phyloP scores from a whole-genome alignment of 2,888 invertebrate species.

The Pseudococcus viburni region DNA sequence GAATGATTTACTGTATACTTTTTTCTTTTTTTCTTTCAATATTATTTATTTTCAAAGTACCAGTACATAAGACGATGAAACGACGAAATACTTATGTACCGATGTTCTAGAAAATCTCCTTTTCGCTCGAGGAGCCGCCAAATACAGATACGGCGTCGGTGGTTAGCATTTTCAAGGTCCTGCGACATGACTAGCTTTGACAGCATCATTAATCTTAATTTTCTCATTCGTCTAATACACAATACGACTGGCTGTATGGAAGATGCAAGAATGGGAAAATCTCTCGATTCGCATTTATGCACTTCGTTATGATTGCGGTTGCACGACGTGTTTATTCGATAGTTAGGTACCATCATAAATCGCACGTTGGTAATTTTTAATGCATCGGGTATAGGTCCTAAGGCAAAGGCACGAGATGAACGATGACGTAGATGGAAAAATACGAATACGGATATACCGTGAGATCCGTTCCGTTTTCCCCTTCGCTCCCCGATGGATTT shows the following conservation, averaged over 20 bases:
- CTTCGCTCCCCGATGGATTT: background rate
- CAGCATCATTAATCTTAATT: constrained; percentile 54
- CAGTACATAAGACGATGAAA: background rate
- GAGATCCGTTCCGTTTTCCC: background rate
- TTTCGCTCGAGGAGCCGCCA: background rate
- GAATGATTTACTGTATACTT: background rate
- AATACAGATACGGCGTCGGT: constrained; percentile 14
- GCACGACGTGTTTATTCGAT: background rate
- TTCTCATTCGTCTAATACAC: constrained; percentile 19
- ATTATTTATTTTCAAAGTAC: background rate
- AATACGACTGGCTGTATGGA: background rate
- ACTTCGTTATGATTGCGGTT: background rate
- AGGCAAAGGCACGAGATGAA: background rate
- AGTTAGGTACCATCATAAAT: too few species aligned
- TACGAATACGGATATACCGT: background rate
- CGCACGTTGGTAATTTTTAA: background rate
- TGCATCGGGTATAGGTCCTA: background rate
- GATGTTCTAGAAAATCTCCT: background rate
- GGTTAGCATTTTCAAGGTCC: constrained; percentile 23
- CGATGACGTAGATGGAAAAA: constrained; percentile 12
- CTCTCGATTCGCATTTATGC: background rate
- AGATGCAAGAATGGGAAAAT: constrained; percentile 7
- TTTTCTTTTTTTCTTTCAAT: constrained; percentile 9
- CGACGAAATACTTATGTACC: background rate
- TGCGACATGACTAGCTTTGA: constrained; percentile 35